Percentiles rank a stretch among this genome's conserved stretches.
These are phyloP conservation scores for Bolinopsis microptera DNA, from an alignment of 37 sponge, comb jelly and placozoan species.

Conservation along the genomic window DNA sequence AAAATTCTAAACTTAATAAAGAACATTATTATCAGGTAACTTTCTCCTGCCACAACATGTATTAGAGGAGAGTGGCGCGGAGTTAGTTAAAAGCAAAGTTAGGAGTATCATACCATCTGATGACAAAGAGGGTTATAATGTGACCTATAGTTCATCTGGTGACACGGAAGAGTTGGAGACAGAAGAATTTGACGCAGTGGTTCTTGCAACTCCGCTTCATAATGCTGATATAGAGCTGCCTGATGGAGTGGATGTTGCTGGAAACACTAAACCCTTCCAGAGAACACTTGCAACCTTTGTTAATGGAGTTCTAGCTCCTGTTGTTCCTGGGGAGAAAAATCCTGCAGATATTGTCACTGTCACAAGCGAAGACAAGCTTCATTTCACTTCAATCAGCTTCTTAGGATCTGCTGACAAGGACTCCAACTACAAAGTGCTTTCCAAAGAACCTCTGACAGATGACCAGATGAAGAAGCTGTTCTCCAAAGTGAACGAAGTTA, in stretches of 20 bases:
- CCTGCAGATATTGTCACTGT: conserved; percentile 21
- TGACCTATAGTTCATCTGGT: neutral
- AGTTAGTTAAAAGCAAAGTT: neutral
- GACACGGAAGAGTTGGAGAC: neutral
- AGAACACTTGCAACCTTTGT: conserved; percentile 16
- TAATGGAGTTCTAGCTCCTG: neutral
- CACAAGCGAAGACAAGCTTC: neutral
- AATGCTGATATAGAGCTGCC: neutral
- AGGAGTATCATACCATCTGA: neutral
- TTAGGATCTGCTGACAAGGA: neutral
- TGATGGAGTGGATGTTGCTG: neutral
- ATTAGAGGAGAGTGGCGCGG: neutral
- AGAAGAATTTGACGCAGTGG: neutral
- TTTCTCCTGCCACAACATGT: neutral
- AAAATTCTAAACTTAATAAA: no score
- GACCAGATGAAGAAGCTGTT: neutral
- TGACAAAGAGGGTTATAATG: neutral
- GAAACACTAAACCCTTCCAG: neutral
- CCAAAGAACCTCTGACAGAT: neutral
- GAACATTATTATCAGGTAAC: neutral
- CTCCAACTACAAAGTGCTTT: neutral
- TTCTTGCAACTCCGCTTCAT: conserved; percentile 14
- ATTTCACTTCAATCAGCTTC: neutral
- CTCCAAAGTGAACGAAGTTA: conserved; percentile 2
- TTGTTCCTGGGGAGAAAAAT: neutral